These are phyloP conservation scores for Augochlorella aurata DNA, from an alignment of 2,888 invertebrate species.

Conservation along the genomic window DNA sequence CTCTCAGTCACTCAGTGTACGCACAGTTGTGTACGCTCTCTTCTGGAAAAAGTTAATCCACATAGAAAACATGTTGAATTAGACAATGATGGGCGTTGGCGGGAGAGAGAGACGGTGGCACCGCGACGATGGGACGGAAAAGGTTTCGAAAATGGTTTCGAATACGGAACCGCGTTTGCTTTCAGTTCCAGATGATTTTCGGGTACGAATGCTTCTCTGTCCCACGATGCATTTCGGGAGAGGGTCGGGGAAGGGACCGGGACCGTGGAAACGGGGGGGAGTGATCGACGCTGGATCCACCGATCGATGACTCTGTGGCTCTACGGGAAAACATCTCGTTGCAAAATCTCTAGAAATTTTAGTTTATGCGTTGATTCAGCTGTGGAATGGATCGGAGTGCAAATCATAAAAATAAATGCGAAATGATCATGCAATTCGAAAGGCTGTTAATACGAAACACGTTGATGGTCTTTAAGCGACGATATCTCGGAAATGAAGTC, in stretches of 20 bases:
- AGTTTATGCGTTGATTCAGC: too few species aligned
- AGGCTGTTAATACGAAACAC: too few species aligned
- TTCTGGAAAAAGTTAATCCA: slow-evolving; percentile 82
- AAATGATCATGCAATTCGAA: too few species aligned
- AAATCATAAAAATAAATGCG: too few species aligned
- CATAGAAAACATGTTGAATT: slow-evolving; percentile 77
- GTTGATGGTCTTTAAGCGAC: too few species aligned
- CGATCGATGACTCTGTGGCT: neutral
- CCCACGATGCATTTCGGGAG: slow-evolving; percentile 47
- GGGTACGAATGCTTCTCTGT: slow-evolving; percentile 47
- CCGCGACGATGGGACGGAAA: slow-evolving; percentile 54
- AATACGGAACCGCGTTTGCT: neutral
- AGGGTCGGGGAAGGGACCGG: neutral
- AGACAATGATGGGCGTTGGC: slow-evolving; percentile 61
- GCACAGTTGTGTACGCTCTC: slow-evolving; percentile 72
- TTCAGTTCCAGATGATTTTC: slow-evolving; percentile 3
- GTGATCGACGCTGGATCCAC: neutral
- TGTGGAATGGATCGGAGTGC: too few species aligned
- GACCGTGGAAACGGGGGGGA: neutral
- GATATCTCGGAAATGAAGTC: too few species aligned
- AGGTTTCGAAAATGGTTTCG: slow-evolving; percentile 18
- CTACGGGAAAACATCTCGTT: too few species aligned
- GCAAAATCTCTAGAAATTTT: too few species aligned
- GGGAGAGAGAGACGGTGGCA: slow-evolving; percentile 45
- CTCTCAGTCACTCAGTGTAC: slow-evolving; percentile 77